Conservation (phyloP, 2,113 vertebrate genomes). For the Paracanthobrama guichenoti region DNA sequence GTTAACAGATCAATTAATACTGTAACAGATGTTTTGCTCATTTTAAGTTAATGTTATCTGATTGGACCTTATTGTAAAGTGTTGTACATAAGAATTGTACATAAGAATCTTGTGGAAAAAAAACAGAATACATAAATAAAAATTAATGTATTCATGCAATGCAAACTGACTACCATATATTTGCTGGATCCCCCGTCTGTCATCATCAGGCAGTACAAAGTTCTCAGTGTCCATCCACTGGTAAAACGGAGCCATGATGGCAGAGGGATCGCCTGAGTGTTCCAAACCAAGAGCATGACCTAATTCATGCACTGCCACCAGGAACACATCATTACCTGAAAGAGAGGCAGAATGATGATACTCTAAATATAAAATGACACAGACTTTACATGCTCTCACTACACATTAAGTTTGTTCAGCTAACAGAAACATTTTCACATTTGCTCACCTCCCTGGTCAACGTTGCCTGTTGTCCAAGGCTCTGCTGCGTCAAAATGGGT, state of each 20-base stretch:
- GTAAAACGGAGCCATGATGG: constrained; percentile 94
- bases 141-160: not conserved
- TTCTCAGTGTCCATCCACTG: constrained; percentile 92
- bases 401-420: not conserved
- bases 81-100: too few relatives aligned
- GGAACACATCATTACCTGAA: constrained; percentile 87
- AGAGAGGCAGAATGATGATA: not conserved
- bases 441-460: constrained; percentile 83
- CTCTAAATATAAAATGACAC: not conserved
- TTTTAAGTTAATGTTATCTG: too few relatives aligned
- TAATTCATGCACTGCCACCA: constrained; percentile 89
- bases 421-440: not conserved
- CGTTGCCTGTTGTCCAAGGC: constrained; percentile 84
- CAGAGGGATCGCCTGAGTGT: constrained; percentile 84
- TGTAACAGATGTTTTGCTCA: too few relatives aligned
- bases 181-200: constrained; percentile 85
- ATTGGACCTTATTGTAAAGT: too few relatives aligned
- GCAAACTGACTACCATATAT: constrained; percentile 77
- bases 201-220: constrained; percentile 86
- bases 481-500: constrained; percentile 90
- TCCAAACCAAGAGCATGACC: constrained; percentile 90
- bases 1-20: too few relatives aligned
- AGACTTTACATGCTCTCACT: not conserved
- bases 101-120: too few relatives aligned
- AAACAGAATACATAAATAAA: not conserved